A percentile compares a stretch with the other conserved stretches of the same genome.
Evolutionary conservation across 2,113 vertebrate genomes (phyloP).

Genomic region (Tragelaphus buxtoni): DNA sequence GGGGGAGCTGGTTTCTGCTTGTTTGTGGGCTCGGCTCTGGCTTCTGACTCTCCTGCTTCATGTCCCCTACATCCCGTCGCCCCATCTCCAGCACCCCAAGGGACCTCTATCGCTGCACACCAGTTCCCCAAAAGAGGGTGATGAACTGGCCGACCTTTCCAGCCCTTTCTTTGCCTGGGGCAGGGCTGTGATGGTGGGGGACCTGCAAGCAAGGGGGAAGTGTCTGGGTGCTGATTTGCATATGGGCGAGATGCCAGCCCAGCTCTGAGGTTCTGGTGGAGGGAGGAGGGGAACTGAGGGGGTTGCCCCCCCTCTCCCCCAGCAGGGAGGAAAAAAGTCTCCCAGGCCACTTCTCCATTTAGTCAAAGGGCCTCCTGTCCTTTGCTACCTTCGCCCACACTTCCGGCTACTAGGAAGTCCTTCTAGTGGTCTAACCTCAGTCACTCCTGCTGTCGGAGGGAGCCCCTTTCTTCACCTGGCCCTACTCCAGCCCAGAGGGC

Average conservation of each 20-base stretch:
- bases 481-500: not conserved
- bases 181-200: not conserved
- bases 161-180: not conserved
- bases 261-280: not conserved
- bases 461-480: not conserved
- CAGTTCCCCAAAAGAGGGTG: not conserved
- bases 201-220: not conserved
- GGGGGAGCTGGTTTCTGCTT: not conserved
- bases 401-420: not conserved
- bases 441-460: not conserved
- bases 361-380: not conserved
- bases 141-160: not conserved
- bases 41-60: not conserved
- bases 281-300: not conserved
- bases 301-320: not conserved
- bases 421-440: conserved; percentile 46
- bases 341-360: not conserved
- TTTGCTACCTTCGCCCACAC: not conserved
- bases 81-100: not conserved
- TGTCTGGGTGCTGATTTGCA: conserved; percentile 41
- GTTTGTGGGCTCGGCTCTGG: not conserved
- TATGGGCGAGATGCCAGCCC: not conserved
- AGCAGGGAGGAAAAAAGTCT: not conserved
- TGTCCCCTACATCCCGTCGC: not conserved
- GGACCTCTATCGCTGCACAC: not conserved